Conservation (phyloP, 2,113 vertebrate species). For the Hoplias malabaricus region DNA sequence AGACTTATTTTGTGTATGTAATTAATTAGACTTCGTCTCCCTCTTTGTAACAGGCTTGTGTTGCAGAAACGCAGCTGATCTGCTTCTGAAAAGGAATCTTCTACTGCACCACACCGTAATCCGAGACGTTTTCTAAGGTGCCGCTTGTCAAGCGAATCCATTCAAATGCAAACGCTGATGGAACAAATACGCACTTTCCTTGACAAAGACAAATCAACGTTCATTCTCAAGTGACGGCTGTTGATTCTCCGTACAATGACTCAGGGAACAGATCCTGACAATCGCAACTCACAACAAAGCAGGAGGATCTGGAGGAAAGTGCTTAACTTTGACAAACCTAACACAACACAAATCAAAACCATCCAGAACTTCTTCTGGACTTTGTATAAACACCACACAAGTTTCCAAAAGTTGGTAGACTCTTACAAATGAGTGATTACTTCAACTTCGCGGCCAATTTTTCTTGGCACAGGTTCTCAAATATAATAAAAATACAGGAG, state of each 20-base stretch:
- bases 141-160: constrained; percentile 15
- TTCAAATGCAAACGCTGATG: constrained; percentile 30
- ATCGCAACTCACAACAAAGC: not conserved
- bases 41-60: constrained; percentile 2
- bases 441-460: no score
- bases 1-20: constrained; percentile 34
- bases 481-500: no score
- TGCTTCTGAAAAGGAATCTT: constrained; percentile 13
- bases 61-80: constrained; percentile 30
- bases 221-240: not conserved
- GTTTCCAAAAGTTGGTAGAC: no score
- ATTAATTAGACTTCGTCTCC: constrained; percentile 42
- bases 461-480: no score
- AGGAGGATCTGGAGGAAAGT: not conserved
- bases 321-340: not conserved
- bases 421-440: no score
- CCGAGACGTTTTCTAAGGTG: constrained; percentile 15
- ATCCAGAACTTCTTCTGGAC: no score
- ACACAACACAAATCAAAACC: no score
- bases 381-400: no score
- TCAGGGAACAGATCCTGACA: not conserved
- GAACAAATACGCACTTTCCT: constrained; percentile 6
- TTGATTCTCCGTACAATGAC: not conserved
- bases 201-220: constrained; percentile 14
- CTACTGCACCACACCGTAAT: constrained; percentile 13